Conservation (phyloP, 2,888 invertebrate genomes). For the Andrena camellia region DNA sequence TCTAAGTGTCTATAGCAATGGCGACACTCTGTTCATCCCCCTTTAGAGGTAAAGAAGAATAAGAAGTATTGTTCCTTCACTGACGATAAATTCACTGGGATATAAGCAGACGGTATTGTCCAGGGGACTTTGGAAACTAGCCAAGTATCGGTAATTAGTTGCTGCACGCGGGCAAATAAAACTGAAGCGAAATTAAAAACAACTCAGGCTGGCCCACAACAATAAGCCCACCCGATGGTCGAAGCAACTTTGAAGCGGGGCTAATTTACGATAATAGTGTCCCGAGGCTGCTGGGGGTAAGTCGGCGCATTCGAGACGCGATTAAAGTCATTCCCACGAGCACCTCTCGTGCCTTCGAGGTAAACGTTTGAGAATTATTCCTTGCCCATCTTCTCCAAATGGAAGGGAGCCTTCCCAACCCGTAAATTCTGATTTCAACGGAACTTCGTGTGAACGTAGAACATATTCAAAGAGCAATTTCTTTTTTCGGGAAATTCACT, state of each 20-base stretch:
- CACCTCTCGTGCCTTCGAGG: slow-evolving; percentile 11
- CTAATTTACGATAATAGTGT: slow-evolving; percentile 59
- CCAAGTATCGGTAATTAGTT: slow-evolving; percentile 60
- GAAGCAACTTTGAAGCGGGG: slow-evolving; percentile 54
- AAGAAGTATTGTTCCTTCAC: background rate
- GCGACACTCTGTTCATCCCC: too few species aligned
- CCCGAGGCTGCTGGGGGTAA: slow-evolving; percentile 21
- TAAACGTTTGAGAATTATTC: slow-evolving; percentile 41
- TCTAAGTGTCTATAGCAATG: too few species aligned
- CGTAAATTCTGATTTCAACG: too few species aligned
- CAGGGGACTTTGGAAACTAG: slow-evolving; percentile 33
- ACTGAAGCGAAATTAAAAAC: slow-evolving; percentile 60
- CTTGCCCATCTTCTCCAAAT: slow-evolving; percentile 5
- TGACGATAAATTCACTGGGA: slow-evolving; percentile 34
- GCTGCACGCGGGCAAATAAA: slow-evolving; percentile 53
- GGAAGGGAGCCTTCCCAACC: too few species aligned
- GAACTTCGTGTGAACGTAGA: too few species aligned
- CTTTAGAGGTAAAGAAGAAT: too few species aligned
- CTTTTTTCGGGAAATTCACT: too few species aligned
- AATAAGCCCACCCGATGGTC: slow-evolving; percentile 49
- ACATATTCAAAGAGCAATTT: too few species aligned
- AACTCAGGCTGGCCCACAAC: slow-evolving; percentile 38
- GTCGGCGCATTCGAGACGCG: slow-evolving; percentile 30
- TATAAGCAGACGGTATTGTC: slow-evolving; percentile 22
- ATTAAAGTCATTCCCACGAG: slow-evolving; percentile 50